Base-by-base conservation (phyloP, 1,140 invertebrate species). In the Colletes latitarsis region DNA sequence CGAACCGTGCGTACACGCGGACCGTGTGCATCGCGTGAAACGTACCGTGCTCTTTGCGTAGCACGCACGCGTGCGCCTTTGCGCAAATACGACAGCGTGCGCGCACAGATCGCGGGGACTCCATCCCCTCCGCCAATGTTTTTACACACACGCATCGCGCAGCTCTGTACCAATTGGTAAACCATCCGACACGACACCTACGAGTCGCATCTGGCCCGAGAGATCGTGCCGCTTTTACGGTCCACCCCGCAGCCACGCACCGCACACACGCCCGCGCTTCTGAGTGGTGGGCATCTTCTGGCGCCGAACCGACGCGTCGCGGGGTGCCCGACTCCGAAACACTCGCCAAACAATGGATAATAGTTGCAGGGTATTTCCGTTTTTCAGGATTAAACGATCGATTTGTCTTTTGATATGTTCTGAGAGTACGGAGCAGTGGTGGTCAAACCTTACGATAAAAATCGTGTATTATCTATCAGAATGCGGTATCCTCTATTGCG, bases 101-200 rank as follows among this genome's bases (percentile, higher is more conserved):
- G 49, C 69, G 8, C 64, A 6, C 64, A 4, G 10, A 21, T 41
- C 46, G 14, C 70, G 46, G 68, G 60, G 49, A 10, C 9, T 49
- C 74, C 64, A 10, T 43, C 53, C 30, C 21, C 62, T 17, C 10
- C 49, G 62, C 62, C 67, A 58, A 70, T 70, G 69, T 76, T 82
- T 84, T 75, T 62, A 81, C 69, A 81, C 78, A 64, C 80, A 82
- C 73, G 73, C 76, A 77, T 30, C 2, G n/a, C 43, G 70, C 58
- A 71, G 84, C 82, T 89, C 69, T 76, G 81, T 85, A 82, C 77
- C 82, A 88, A 88, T 90, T 83, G 77, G 76, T 82, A 81, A 82
- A 85, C 77, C 75, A 83, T 85, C 81, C 79, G 84, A 74, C 43
- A 67, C 69, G 81, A 81, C 84, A 83, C 81, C 84, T 88, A 83